Evolutionary conservation across 2,113 vertebrate genomes (phyloP), one percentile per base, ranked within the genome.

Genomic region (Pholis gunnellus): DNA sequence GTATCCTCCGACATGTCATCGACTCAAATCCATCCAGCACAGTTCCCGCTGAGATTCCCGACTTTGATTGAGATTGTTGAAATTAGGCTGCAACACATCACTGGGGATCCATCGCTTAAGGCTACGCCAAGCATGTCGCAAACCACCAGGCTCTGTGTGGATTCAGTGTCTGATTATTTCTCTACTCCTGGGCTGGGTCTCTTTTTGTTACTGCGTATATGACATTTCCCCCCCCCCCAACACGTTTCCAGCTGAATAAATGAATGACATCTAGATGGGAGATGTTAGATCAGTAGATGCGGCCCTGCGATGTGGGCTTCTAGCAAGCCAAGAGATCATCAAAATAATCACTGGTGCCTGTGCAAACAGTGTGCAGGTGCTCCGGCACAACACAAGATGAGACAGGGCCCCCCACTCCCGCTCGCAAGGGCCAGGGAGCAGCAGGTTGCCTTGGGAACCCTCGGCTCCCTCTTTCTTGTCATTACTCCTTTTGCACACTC

Each of bases 371-470:
- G 75, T 91, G 92, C 93, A 94, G 93, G 92, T 94, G 93, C 91
- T 92, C 82, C 68, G 72, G 86, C 89, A 83, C 89, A 83, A 79
- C 89, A 84, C 86, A 82, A 85, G 86, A 91, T 66, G 91, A 89
- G 87, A 86, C 88, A 68, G 84, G 82, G 79, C 87, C 87, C 89
- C 91, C 90, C 81, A 81, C 85, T 72, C 84, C 92, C 81, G 75
- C 82, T 90, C 78, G 72, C 86, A 85, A 73, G 92, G 86, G 89
- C 91, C 89, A 90, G 79, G 75, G 88, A 93, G 91, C 93, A 94
- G 90, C 93, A 93, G 91, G 94, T 95, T 94, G 92, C 93, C 94
- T 91, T 95, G 93, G 94, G 93, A 95, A 95, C 94, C 88, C 82
- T 87, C 74, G 22, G 74, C 90, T 86, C 75, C 88, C 85, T 91